Conservation (phyloP, 2,113 vertebrate species). For the Toxotes jaculatrix region DNA sequence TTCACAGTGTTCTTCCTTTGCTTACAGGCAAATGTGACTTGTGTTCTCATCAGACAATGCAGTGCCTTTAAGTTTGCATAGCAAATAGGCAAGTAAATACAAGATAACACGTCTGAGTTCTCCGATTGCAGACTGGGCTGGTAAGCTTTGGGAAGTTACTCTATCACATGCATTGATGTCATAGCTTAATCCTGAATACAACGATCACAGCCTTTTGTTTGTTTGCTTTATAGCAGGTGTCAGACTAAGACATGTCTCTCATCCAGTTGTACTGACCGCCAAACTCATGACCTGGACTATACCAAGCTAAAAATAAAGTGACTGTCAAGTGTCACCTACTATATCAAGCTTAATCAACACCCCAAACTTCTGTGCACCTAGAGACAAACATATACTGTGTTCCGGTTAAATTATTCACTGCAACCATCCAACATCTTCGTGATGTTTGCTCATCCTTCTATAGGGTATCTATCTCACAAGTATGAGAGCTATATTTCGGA, state of each 20-base stretch:
- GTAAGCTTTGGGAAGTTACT: not conserved
- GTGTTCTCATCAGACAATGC: not conserved
- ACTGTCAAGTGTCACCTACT: conserved; percentile 26
- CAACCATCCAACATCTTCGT: not conserved
- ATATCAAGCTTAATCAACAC: not conserved
- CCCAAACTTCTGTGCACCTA: not conserved
- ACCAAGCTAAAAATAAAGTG: conserved; percentile 27
- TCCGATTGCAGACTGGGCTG: not conserved
- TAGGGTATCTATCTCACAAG: not conserved
- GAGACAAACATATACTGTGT: not conserved
- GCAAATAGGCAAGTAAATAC: conserved; percentile 33
- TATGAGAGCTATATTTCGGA: not conserved
- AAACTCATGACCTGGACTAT: conserved; percentile 31
- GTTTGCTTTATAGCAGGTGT: conserved; percentile 34
- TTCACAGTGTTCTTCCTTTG: not conserved
- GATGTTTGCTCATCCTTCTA: not conserved
- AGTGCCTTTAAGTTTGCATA: conserved; percentile 44
- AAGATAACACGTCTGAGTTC: not conserved
- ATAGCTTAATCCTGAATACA: conserved; percentile 6
- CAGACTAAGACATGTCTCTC: not conserved
- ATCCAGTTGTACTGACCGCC: not conserved
- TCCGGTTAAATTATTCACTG: not conserved
- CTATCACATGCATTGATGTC: conserved; percentile 1
- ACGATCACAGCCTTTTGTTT: not conserved
- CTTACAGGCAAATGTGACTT: conserved; percentile 13